Conservation (phyloP, 1,140 invertebrate species). For the Dermatophagoides farinae region DNA sequence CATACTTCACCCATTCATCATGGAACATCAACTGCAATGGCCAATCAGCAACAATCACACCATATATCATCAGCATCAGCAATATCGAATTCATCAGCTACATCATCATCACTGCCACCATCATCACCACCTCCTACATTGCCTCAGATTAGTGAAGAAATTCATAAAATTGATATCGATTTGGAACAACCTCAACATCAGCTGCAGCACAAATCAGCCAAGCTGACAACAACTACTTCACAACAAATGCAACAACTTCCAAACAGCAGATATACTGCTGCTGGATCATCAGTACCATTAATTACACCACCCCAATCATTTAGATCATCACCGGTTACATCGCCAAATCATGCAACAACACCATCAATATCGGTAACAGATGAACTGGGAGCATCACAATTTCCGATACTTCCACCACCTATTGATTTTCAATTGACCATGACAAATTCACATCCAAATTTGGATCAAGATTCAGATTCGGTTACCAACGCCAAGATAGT, state of each 20-base stretch:
- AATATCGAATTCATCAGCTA: neutral
- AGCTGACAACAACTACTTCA: neutral
- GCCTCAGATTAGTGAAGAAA: constrained; percentile 15
- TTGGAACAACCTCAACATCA: neutral
- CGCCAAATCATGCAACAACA: neutral
- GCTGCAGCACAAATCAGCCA: neutral
- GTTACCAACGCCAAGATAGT: neutral
- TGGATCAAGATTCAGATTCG: neutral
- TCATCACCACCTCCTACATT: constrained; percentile 1
- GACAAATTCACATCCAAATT: constrained; percentile 8
- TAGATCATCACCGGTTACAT: constrained; percentile 2
- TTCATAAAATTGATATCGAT: neutral
- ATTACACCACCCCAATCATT: constrained; percentile 14
- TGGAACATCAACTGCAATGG: neutral
- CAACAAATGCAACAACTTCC: neutral
- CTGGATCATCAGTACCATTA: constrained; percentile 8
- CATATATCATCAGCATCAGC: neutral
- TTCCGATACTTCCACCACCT: constrained; percentile 13
- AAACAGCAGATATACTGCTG: too few species aligned
- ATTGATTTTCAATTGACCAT: constrained; percentile 5
- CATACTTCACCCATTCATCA: constrained; percentile 15
- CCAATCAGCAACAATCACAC: neutral
- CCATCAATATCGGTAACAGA: constrained; percentile 13
- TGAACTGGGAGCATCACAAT: neutral
- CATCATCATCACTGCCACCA: constrained; percentile 11